Base-by-base conservation (phyloP, 2,113 vertebrate genomes). In the Ranitomeya variabilis region DNA sequence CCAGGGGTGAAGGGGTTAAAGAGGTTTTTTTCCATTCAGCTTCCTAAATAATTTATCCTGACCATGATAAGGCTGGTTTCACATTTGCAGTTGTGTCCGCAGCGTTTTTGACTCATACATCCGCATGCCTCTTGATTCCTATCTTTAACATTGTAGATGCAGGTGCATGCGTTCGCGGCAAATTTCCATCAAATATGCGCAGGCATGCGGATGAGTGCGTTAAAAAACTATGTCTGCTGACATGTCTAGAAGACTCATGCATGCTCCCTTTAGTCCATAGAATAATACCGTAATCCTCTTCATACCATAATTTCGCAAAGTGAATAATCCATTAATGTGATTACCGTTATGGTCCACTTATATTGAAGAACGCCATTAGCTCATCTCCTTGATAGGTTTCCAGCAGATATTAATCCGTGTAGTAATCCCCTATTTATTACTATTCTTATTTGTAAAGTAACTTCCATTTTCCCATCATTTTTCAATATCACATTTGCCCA, bases 261-360 rank as follows among this genome's bases (percentile, higher is more conserved):
- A 18, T 59, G n/a, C 26, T 0, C 6, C 23, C 18, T 37, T 80
- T 37, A 60, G 23, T 80, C 79, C 21, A 60, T 60, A 80, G 57
- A 60, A 31, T 7, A 80, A 18, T 80, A 62, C 23, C 62, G 31
- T 80, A 26, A 80, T 80, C 19, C 21, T 9, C 18, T 66, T 52
- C 0, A 59, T 64, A 60, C 80, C 19, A 64, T 66, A 18, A 19
- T 52, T 45, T 83, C 66, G n/a, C 55, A 60, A 26, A 16, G 15
- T 31, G 37, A 60, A 45, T 18, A 64, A 26, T 19, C 37, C 60
- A 66, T 83, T 45, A 21, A 60, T 64, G 31, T 52, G 16, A 62
- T 60, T 83, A 66, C 10, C 54, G 52, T n/a, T 83, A 51, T 51
- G 60, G 80, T 45, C 80, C 12, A 66, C 62, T 80, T 83, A 66